A percentile compares a stretch with the other conserved stretches of the same genome.
Evolutionary conservation across 2,797 vertebrate species (phyloP).

Genomic region (Sebastolobus altivelis): DNA sequence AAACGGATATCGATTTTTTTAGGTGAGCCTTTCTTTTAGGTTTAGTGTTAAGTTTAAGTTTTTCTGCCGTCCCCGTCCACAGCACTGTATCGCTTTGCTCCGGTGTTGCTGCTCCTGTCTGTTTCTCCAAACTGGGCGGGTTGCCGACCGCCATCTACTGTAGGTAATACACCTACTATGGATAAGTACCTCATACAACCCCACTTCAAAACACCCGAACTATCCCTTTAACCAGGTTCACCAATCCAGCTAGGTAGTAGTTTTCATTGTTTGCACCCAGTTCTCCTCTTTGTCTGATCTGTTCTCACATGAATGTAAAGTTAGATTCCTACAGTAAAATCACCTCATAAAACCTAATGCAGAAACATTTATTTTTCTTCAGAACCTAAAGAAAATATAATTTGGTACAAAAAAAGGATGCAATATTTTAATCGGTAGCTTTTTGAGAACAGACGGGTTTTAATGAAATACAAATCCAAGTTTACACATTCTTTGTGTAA

Average conservation of each 20-base stretch:
- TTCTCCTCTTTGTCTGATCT: not conserved
- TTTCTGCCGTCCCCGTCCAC: too few species aligned
- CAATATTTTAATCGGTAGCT: constrained; percentile 5
- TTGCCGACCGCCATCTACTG: too few species aligned
- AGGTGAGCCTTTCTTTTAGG: too few species aligned
- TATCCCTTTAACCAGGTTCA: not conserved
- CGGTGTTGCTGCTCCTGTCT: too few species aligned
- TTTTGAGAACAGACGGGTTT: not conserved
- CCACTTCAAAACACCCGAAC: not conserved
- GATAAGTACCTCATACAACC: too few species aligned
- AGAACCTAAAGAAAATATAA: not conserved
- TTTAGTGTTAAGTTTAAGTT: too few species aligned
- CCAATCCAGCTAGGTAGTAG: not conserved
- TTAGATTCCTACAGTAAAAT: not conserved
- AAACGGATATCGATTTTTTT: too few species aligned
- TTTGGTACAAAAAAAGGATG: not conserved
- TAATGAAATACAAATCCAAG: constrained; percentile 24
- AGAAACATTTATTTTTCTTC: not conserved
- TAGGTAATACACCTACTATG: too few species aligned
- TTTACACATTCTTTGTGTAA: constrained; percentile 3
- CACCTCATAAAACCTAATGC: not conserved
- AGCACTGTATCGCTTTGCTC: too few species aligned
- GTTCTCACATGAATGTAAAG: not conserved
- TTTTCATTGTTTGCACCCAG: not conserved
- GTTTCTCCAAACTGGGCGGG: too few species aligned